Evolutionary conservation across 1,140 invertebrate species (phyloP).

Genomic region (Apis cerana): DNA sequence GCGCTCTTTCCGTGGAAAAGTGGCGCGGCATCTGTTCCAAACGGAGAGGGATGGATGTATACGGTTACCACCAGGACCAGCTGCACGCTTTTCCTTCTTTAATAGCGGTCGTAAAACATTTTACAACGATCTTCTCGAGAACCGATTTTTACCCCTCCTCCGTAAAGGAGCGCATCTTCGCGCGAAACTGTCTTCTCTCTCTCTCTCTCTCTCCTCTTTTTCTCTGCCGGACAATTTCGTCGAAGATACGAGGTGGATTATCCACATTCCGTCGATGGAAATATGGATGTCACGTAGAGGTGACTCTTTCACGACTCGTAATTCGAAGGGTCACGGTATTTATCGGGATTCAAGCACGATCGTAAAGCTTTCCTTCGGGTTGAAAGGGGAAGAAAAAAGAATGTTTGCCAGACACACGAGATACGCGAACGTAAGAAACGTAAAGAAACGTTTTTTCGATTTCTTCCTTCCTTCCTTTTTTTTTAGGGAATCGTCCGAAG

Average conservation of each 20-base stretch:
- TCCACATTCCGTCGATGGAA: constrained; percentile 4
- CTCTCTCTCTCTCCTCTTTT: too few relatives aligned
- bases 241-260: constrained; percentile 4
- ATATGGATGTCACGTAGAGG: background rate
- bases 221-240: background rate
- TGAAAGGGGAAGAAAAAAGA: background rate
- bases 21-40: constrained; percentile 17
- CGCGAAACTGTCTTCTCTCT: background rate
- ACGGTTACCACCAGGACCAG: background rate
- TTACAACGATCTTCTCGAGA: constrained; percentile 34
- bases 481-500: too few relatives aligned
- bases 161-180: background rate
- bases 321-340: background rate
- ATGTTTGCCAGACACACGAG: background rate
- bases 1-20: background rate
- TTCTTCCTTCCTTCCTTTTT: too few relatives aligned
- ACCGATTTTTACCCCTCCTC: constrained; percentile 23
- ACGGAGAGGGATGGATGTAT: background rate
- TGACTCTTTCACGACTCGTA: background rate
- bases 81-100: constrained; percentile 44
- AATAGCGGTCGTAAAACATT: constrained; percentile 35
- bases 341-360: background rate
- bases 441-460: too few relatives aligned
- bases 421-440: background rate
- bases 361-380: background rate